These are phyloP conservation scores for Xyliphius kryptos DNA, from an alignment of 2,113 vertebrate genomes.

Conservation along the genomic window DNA sequence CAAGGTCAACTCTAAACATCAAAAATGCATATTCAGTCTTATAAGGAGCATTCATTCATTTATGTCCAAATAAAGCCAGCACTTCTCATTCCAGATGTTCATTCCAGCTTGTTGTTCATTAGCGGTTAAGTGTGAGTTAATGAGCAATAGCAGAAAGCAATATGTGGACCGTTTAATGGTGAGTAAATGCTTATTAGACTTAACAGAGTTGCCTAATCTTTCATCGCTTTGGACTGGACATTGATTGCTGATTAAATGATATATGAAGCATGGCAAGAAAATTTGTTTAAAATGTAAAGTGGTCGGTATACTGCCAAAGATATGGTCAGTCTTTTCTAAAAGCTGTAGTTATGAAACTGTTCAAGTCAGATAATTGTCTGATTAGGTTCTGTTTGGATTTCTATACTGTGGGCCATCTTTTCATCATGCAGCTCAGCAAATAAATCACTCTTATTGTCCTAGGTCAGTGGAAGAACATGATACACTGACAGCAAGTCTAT, in stretches of 20 bases:
- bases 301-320: constrained; percentile 3
- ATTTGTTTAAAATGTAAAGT: constrained; percentile 3
- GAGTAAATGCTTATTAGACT: constrained; percentile 40
- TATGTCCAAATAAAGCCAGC: constrained; percentile 3
- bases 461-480: not conserved
- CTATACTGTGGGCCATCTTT: not conserved
- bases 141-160: constrained; percentile 28
- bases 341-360: not conserved
- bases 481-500: not conserved
- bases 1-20: not conserved
- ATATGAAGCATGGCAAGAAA: not conserved
- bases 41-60: constrained; percentile 4
- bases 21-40: not conserved
- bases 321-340: not conserved
- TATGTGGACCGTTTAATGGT: constrained; percentile 1
- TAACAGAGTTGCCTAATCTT: constrained; percentile 12
- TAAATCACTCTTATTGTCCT: constrained; percentile 16
- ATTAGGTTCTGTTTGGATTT: not conserved
- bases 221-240: not conserved
- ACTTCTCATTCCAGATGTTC: constrained; percentile 12
- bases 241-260: constrained; percentile 3
- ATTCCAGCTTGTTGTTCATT: constrained; percentile 15
- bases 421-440: not conserved
- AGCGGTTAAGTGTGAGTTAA: constrained; percentile 16
- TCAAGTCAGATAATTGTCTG: not conserved